These are phyloP conservation scores for Halocaridina rubra DNA, from an alignment of 2,888 invertebrate genomes.

Conservation along the genomic window DNA sequence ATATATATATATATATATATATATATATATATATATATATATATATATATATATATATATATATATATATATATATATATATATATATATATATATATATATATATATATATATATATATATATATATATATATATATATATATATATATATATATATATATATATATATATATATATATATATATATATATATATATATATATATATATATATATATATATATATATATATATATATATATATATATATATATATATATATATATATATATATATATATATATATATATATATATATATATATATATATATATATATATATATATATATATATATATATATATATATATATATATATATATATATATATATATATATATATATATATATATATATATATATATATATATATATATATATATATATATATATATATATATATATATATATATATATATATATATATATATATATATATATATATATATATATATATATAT, in stretches of 20 bases:
- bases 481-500: no score
- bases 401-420: no score
- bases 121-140: not conserved
- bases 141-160: not conserved
- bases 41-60: not conserved
- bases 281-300: no score
- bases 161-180: not conserved
- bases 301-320: no score
- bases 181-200: not conserved
- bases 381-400: no score
- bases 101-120: not conserved
- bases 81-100: constrained; percentile 5
- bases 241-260: not conserved
- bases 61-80: constrained; percentile 12
- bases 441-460: no score
- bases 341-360: no score
- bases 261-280: no score
- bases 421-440: no score
- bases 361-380: no score
- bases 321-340: no score
- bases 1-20: not conserved
- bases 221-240: not conserved
- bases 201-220: not conserved
- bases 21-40: not conserved
- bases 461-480: no score